A percentile compares a stretch with the other conserved stretches of the same genome.
phyloP scores from a whole-genome alignment of 2,888 invertebrate genomes.

The Ephialtes manifestator region DNA sequence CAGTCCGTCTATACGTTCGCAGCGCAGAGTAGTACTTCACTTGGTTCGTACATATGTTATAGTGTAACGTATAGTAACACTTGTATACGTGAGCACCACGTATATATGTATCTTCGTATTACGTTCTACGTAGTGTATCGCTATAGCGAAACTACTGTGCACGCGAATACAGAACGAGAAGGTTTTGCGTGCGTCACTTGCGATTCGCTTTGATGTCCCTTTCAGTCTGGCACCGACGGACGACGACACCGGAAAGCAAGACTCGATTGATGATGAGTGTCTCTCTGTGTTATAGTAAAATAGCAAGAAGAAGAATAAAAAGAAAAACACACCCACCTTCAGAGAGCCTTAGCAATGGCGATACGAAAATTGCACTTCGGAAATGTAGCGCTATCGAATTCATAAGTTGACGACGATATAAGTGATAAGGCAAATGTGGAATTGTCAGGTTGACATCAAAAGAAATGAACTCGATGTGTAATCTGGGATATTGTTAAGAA shows the following conservation, averaged over 20 bases:
- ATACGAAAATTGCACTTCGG: conserved; percentile 34
- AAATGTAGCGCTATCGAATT: conserved; percentile 30
- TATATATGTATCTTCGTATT: neutral
- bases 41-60: conserved; percentile 39
- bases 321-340: neutral
- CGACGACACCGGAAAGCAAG: conserved; percentile 51
- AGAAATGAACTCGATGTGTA: neutral
- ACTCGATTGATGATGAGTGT: conserved; percentile 57
- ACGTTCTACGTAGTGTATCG: conserved; percentile 33
- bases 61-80: neutral
- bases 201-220: conserved; percentile 72
- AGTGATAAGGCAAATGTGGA: too few relatives aligned
- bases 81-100: neutral
- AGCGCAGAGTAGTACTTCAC: conserved; percentile 20
- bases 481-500: neutral
- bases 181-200: conserved; percentile 74
- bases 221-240: conserved; percentile 63
- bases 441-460: neutral
- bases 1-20: conserved; percentile 38
- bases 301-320: conserved; percentile 13
- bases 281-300: conserved; percentile 31
- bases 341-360: conserved; percentile 13
- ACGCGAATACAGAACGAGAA: conserved; percentile 60
- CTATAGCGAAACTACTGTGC: conserved; percentile 28
- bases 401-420: neutral